Base-by-base conservation (phyloP, 2,888 invertebrate genomes). In the Thelaira solivaga region DNA sequence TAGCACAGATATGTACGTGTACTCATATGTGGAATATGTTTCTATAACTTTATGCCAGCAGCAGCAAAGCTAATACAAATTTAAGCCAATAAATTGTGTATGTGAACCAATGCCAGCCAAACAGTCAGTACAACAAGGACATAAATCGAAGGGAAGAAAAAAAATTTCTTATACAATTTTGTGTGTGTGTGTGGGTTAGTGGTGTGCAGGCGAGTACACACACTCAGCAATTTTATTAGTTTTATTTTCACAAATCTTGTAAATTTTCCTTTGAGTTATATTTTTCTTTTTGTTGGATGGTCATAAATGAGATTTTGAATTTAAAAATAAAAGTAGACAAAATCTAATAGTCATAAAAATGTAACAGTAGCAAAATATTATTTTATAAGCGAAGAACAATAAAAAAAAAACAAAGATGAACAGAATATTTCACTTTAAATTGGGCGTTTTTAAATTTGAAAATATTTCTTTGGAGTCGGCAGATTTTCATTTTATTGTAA, bases 1-100 rank as follows among this genome's bases (percentile, higher is more conserved):
- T n/a, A n/a, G n/a, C n/a, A n/a, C n/a, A n/a, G n/a, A n/a, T n/a
- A n/a, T n/a, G n/a, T n/a, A n/a, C n/a, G 26, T 8, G 31, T 7
- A 2, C 10, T 4, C 8, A 6, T 31, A 8, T 31, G 31, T 31
- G n/a, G n/a, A n/a, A n/a, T n/a, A n/a, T n/a, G 31, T 8, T 13
- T 41, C 41, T 41, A 13, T 41, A 65, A 51, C 64, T 51, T 65
- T 53, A 31, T 65, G 41, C 31, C 51, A 41, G 53, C 51, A 41
- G 53, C 51, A 16, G 68, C 57, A 69, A 59, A 59, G 49, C 59
- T 69, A 59, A 41, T 69, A 59, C 49, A 59, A 69, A 59, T 49
- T 41, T 59, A 59, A 59, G 29, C 57, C 49, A 69, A 69, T 69
- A 69, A 57, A 69, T 59, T 69, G 11, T n/a, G n/a, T 34, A 34